Conservation (phyloP, 1,140 invertebrate genomes). For the Neelides sp. region DNA sequence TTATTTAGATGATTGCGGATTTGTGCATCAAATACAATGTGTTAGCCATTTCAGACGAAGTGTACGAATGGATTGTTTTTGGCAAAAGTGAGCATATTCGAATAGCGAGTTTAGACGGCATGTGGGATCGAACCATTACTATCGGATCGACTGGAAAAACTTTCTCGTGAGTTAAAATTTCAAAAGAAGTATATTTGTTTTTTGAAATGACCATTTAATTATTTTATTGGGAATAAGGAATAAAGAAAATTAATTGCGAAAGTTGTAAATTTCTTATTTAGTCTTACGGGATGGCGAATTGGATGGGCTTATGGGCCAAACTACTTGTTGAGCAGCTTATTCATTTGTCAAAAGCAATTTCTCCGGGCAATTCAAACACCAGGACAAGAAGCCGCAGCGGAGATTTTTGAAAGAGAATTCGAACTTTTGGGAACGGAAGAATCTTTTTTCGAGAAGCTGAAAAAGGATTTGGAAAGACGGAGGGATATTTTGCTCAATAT, state of each 20-base stretch:
- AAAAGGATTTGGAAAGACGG: slow-evolving; percentile 65
- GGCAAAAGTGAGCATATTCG: slow-evolving; percentile 70
- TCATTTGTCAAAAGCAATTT: slow-evolving; percentile 83
- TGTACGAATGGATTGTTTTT: slow-evolving; percentile 95
- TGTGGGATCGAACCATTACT: slow-evolving; percentile 95
- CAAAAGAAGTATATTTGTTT: no score
- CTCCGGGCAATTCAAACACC: slow-evolving; percentile 82
- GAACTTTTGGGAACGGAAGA: slow-evolving; percentile 49
- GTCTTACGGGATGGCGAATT: slow-evolving; percentile 90
- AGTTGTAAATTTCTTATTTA: no score
- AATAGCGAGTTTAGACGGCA: slow-evolving; percentile 60
- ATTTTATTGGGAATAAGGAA: no score
- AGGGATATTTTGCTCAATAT: slow-evolving; percentile 69
- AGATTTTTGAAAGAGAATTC: slow-evolving; percentile 76
- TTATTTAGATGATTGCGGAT: no score
- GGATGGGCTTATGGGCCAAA: slow-evolving; percentile 91
- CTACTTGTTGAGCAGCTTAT: slow-evolving; percentile 60
- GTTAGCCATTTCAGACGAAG: slow-evolving; percentile 87
- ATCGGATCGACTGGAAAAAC: slow-evolving; percentile 96
- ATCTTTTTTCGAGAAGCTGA: slow-evolving; percentile 71
- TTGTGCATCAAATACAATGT: slow-evolving; percentile 86
- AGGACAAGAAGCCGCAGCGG: slow-evolving; percentile 74
- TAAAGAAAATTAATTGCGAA: no score
- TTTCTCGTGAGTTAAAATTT: no score
- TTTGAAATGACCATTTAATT: no score